Percentiles rank a stretch among this genome's conserved stretches.
phyloP scores from a whole-genome alignment of 2,113 vertebrate genomes.

The Alectura lathami region DNA sequence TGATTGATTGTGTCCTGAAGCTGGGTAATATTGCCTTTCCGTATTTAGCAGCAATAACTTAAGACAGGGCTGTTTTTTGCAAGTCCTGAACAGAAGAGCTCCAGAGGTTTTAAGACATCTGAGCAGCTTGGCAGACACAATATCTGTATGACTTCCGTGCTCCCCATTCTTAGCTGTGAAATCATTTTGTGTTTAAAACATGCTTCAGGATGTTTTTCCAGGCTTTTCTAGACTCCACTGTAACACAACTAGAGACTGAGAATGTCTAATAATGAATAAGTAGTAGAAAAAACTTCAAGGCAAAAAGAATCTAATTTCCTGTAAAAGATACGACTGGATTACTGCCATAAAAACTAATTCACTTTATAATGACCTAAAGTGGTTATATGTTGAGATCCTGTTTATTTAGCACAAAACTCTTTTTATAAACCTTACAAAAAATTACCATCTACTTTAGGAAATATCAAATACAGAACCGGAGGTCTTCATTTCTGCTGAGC shows the following conservation, averaged over 20 bases:
- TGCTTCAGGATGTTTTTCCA: background rate
- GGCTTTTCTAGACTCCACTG: background rate
- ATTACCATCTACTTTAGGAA: background rate
- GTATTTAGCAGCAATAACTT: background rate
- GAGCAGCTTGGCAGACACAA: background rate
- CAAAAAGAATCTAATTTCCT: background rate
- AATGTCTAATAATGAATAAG: background rate
- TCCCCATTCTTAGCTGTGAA: background rate
- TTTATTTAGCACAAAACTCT: background rate
- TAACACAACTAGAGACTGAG: background rate
- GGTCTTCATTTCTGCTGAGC: background rate
- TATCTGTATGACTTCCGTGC: background rate
- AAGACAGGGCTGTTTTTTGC: background rate
- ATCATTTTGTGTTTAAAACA: background rate
- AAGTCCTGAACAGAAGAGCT: background rate
- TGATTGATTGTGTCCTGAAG: background rate
- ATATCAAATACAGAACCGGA: background rate
- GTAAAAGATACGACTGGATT: background rate
- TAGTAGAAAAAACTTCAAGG: background rate
- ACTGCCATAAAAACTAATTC: background rate
- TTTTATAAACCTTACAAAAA: background rate
- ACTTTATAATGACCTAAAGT: background rate
- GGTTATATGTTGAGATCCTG: background rate
- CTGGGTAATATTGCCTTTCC: background rate
- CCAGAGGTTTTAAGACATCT: background rate